Base-by-base conservation (phyloP, 2,797 vertebrate species). In the Toxotes lorentzi region DNA sequence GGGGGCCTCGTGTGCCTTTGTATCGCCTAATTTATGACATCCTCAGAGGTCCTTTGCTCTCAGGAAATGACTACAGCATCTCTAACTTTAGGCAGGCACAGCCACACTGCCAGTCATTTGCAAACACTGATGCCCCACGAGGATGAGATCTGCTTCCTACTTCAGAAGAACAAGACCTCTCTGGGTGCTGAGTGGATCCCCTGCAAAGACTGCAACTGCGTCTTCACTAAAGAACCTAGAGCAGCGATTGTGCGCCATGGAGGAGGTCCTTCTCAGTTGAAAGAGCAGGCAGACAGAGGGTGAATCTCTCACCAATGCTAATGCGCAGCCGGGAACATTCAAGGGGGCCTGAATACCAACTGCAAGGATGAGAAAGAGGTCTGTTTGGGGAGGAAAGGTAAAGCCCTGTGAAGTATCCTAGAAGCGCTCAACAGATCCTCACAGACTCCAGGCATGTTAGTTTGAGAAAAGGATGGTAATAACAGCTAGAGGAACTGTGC, bases 391-490 rank as follows among this genome's bases (percentile, higher is more conserved):
- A 61, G 81, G 85, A 83, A 88, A 89, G 81, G 90, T 86, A 89
- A 91, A 91, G 79, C 85, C 86, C 66, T 83, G 83, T 84, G 78
- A 91, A 85, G 85, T 85, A 88, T 86, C 82, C 81, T 82, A 64
- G 91, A 83, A 86, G 85, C 62, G 27, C 82, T 86, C 66, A 79
- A 84, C 79, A 92, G 87, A 91, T 85, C 86, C 91, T 91, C 71
- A 80, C 79, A 82, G 79, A 88, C 87, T 89, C 72, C 64, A 73
- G 75, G 88, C 82, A 81, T 86, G 85, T 91, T 86, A 84, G 83
- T 88, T 89, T 24, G 21, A 77, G 85, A 82, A 86, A 88, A 77
- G 79, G 87, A 90, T 84, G 88, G 86, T 91, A 93, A 94, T 92
- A 93, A 87, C 89, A 88, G 87, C 80, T 60, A 60, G 78, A 72